Conservation (phyloP, 2,888 invertebrate genomes). For the Metallyticus violacea region DNA sequence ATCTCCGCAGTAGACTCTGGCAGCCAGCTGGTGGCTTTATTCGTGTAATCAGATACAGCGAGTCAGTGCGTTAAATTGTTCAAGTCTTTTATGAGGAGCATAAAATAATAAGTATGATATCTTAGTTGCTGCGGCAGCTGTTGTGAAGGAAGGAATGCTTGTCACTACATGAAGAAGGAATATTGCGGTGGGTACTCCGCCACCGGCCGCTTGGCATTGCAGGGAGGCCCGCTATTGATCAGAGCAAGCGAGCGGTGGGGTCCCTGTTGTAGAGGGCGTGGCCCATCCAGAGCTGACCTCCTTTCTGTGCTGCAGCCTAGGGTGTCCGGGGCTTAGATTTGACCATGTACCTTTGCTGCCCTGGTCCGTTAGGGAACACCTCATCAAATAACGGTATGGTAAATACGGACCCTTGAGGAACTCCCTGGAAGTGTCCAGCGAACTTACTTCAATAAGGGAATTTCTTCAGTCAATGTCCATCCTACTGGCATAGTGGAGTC, state of each 20-base stretch:
- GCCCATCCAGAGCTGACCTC: neutral
- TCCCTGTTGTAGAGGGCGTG: neutral
- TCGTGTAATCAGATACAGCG: too few relatives aligned
- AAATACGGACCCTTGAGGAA: neutral
- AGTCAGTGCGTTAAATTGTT: too few relatives aligned
- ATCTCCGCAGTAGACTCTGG: too few relatives aligned
- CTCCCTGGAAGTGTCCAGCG: neutral
- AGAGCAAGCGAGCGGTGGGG: neutral
- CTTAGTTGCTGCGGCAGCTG: neutral
- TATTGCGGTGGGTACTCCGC: neutral
- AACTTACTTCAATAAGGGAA: neutral
- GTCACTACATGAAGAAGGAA: neutral
- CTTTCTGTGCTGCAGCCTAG: neutral
- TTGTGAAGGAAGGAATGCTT: too few relatives aligned
- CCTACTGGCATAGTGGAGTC: neutral
- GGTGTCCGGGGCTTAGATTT: neutral
- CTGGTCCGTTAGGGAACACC: too few relatives aligned
- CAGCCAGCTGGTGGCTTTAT: too few relatives aligned
- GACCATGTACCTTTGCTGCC: neutral
- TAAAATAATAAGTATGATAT: neutral
- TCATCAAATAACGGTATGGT: neutral
- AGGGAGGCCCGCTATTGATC: neutral
- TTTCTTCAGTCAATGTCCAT: neutral
- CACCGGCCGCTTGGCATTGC: neutral
- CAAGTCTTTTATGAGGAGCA: too few relatives aligned